phyloP scores from a whole-genome alignment of 1,140 invertebrate genomes.

The Lepidurus apus region DNA sequence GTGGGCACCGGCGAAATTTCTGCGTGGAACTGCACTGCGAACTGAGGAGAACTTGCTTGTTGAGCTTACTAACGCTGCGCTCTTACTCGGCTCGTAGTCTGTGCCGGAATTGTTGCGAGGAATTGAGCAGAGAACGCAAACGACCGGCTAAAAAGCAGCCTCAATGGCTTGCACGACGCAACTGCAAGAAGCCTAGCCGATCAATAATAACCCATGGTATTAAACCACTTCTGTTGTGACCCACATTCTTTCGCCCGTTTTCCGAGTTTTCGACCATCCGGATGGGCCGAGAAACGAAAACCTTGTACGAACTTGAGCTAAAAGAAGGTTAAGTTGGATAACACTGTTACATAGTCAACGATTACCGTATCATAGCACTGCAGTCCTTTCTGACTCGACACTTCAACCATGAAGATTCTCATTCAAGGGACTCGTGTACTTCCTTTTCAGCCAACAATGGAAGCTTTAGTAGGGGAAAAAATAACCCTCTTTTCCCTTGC shows the following conservation, averaged over 20 bases:
- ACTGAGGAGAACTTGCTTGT: background rate
- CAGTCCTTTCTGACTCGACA: too few relatives aligned
- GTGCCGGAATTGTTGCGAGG: background rate
- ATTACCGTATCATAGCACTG: too few relatives aligned
- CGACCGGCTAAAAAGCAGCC: background rate
- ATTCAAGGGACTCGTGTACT: too few relatives aligned
- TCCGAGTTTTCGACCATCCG: background rate
- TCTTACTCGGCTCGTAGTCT: background rate
- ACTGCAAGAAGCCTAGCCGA: background rate
- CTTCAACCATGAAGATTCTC: too few relatives aligned
- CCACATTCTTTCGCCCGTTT: background rate
- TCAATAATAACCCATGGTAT: background rate
- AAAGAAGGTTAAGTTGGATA: background rate
- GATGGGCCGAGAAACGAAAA: background rate
- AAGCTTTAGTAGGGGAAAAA: too few relatives aligned
- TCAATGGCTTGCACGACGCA: constrained; percentile 2
- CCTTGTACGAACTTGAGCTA: background rate
- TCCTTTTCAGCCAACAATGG: too few relatives aligned
- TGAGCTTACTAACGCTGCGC: background rate
- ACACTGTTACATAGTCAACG: too few relatives aligned
- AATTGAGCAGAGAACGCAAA: background rate
- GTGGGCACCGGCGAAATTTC: too few relatives aligned
- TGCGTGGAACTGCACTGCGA: background rate
- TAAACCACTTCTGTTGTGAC: constrained; percentile 11
- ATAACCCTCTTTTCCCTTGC: too few relatives aligned